These are phyloP conservation scores for Andrena haemorrhoa DNA, from an alignment of 2,888 invertebrate species.

Conservation along the genomic window DNA sequence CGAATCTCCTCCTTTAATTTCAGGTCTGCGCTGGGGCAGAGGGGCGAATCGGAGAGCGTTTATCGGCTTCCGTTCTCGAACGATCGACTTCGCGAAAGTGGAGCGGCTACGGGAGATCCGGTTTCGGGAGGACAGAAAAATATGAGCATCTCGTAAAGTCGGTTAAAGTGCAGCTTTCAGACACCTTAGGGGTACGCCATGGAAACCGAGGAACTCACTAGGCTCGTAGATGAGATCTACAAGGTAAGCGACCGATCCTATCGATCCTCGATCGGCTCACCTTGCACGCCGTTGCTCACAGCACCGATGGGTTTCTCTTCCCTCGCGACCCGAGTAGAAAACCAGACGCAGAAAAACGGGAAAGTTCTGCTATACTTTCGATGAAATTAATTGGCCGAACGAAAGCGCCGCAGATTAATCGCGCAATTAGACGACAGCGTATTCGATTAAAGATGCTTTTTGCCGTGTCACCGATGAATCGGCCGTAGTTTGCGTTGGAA, in stretches of 20 bases:
- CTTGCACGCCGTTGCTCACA: conserved; percentile 10
- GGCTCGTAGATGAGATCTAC: conserved; percentile 95
- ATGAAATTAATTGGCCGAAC: conserved; percentile 8
- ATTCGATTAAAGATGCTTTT: neutral
- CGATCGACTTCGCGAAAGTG: conserved; percentile 74
- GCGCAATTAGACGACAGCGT: neutral
- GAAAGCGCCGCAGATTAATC: neutral
- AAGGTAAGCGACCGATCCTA: conserved; percentile 87
- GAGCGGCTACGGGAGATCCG: conserved; percentile 75
- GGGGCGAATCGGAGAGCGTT: conserved; percentile 10
- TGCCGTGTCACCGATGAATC: neutral
- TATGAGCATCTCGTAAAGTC: conserved; percentile 81
- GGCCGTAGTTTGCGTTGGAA: neutral
- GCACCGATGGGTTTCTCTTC: conserved; percentile 28
- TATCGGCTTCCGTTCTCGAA: conserved; percentile 56
- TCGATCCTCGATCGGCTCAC: conserved; percentile 18
- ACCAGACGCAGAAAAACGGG: conserved; percentile 22
- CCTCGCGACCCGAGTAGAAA: conserved; percentile 16
- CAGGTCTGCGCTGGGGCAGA: conserved; percentile 47
- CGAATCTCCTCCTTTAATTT: conserved; percentile 28
- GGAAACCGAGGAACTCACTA: conserved; percentile 96
- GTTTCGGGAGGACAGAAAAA: conserved; percentile 76
- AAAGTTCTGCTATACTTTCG: conserved; percentile 39
- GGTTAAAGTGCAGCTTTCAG: conserved; percentile 70
- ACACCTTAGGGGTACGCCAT: conserved; percentile 83